Evolutionary conservation across 2,888 invertebrate genomes (phyloP).

Genomic region (Leptura quadrifasciata): DNA sequence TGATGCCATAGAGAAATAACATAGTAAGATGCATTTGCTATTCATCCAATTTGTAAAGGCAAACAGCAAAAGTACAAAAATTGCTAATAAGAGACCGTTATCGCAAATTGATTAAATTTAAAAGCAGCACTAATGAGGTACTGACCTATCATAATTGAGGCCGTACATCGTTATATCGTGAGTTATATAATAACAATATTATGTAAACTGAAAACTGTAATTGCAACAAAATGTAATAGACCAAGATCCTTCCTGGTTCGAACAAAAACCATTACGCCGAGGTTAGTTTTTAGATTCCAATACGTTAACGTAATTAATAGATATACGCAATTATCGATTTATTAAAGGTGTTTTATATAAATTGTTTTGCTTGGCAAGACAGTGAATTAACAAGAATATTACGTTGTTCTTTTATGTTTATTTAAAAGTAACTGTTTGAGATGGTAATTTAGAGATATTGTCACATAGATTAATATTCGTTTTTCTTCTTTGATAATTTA

Average conservation of each 20-base stretch:
- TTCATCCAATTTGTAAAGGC: background rate
- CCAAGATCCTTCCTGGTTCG: background rate
- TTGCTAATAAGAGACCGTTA: background rate
- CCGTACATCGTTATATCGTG: constrained; percentile 7
- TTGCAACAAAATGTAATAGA: background rate
- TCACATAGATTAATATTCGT: too few species aligned
- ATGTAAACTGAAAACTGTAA: background rate
- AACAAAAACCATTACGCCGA: background rate
- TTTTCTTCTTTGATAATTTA: too few species aligned
- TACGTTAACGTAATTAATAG: background rate
- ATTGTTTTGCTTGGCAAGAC: too few species aligned
- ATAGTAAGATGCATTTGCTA: background rate
- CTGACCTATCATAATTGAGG: constrained; percentile 1
- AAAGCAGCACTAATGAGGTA: background rate
- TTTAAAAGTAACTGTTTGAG: too few species aligned
- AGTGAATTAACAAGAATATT: too few species aligned
- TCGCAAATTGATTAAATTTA: constrained; percentile 2
- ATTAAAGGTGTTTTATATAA: too few species aligned
- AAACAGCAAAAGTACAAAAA: background rate
- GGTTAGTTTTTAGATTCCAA: background rate
- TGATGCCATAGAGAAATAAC: too few species aligned
- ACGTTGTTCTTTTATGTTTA: too few species aligned
- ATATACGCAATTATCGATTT: background rate
- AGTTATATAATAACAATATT: background rate
- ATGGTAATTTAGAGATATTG: too few species aligned